Percentiles rank a stretch among this genome's conserved stretches.
Evolutionary conservation across 2,113 vertebrate genomes (phyloP).

Genomic region (Semnornis frantzii): DNA sequence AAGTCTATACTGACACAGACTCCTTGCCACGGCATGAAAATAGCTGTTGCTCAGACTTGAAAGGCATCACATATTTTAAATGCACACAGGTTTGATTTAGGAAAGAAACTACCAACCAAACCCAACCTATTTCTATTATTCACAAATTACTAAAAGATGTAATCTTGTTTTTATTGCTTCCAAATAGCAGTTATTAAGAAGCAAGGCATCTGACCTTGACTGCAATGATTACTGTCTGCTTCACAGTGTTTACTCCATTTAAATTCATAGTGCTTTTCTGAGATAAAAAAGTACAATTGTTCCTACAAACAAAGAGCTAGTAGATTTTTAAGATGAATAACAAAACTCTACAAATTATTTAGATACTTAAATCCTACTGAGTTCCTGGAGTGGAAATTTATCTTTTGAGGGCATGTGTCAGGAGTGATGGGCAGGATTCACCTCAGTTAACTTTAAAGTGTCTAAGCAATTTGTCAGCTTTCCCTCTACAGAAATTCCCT

Average conservation of each 20-base stretch:
- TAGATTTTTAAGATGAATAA: constrained; percentile 24
- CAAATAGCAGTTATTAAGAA: background rate
- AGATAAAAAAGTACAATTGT: background rate
- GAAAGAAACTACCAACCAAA: background rate
- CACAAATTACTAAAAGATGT: background rate
- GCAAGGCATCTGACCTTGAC: background rate
- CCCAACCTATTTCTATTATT: background rate
- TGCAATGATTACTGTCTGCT: background rate
- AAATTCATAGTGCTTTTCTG: background rate
- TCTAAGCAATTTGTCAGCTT: constrained; percentile 57
- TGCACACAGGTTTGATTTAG: background rate
- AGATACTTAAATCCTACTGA: constrained; percentile 24
- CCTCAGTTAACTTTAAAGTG: constrained; percentile 60
- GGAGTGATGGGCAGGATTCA: constrained; percentile 49
- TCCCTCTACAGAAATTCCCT: constrained; percentile 10
- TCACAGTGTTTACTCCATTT: constrained; percentile 14
- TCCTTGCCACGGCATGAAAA: background rate
- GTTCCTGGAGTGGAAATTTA: constrained; percentile 33
- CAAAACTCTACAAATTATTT: constrained; percentile 42
- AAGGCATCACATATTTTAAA: background rate
- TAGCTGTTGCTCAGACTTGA: background rate
- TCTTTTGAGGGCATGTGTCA: constrained; percentile 9
- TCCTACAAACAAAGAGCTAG: constrained; percentile 6
- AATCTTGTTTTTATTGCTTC: background rate
- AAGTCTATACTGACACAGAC: background rate